Base-by-base conservation (phyloP, 2,797 vertebrate species). In the Hapalemur alaotrensis region DNA sequence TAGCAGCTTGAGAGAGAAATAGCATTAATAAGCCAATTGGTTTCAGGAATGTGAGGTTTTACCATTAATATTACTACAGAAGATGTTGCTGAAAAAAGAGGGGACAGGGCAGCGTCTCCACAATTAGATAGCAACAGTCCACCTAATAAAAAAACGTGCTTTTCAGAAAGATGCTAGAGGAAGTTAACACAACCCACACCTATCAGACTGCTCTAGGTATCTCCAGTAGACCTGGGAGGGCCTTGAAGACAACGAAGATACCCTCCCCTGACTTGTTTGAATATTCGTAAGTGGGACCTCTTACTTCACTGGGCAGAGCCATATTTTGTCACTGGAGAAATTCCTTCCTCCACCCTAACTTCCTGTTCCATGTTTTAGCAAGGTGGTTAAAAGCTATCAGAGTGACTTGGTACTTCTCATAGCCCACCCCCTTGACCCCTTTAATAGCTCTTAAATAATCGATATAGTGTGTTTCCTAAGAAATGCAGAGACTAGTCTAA, bases 1-100 rank as follows among this genome's bases (percentile, higher is more conserved):
- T 98, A 97, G 93, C 38, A 93, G 96, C 65, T n/a, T 1, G 12
- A 7, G 25, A 95, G 5, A 43, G 67, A 90, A 95, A 83, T 14
- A 72, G 61, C 93, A 81, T 63, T 35, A 59, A 46, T 17, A 76
- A 46, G 32, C 25, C 65, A 30, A 35, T 14, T 18, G 32, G 65
- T 54, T 91, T 84, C 12, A 35, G 57, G 69, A 48, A 70, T 41
- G 35, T 12, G 1, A 63, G 54, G 43, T 59, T 50, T 82, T 14
- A 54, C 41, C 3, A 20, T 41, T 72, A 80, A 7, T 3, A 17
- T 85, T 43, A 59, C 30, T 35, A 59, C 1, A 2, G 15, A 87
- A 54, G 22, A 73, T 4, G 22, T 12, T 48, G 43, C 23, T 32
- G 41, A 59, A 30, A 63, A 52, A 48, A 12, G 57, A 2, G 12